Percentiles rank a stretch among this genome's conserved stretches.
phyloP scores from a whole-genome alignment of 2,888 invertebrate genomes.

The Ectemnius lituratus region DNA sequence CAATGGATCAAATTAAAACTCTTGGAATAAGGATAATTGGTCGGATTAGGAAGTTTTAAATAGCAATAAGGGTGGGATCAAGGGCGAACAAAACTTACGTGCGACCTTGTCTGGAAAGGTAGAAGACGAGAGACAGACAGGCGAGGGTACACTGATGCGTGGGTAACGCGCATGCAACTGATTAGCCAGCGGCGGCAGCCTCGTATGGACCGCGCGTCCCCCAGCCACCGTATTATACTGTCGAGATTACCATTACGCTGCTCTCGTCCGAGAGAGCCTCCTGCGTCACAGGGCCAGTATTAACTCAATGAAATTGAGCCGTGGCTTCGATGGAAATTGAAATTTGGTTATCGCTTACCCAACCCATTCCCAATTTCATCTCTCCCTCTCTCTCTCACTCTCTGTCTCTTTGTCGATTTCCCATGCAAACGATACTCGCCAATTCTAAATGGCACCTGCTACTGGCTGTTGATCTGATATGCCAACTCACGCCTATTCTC shows the following conservation, averaged over 20 bases:
- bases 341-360: background rate
- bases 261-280: background rate
- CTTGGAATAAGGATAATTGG: too few species aligned
- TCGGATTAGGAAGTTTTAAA: too few species aligned
- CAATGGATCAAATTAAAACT: too few species aligned
- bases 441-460: too few species aligned
- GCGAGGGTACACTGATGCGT: conserved; percentile 9
- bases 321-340: background rate
- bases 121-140: conserved; percentile 1
- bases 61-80: too few species aligned
- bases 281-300: conserved; percentile 8
- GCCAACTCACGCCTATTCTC: too few species aligned
- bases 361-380: too few species aligned
- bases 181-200: conserved; percentile 35
- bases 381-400: too few species aligned
- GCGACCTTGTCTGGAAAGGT: conserved; percentile 16
- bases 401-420: too few species aligned
- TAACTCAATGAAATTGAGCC: conserved; percentile 28
- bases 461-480: too few species aligned
- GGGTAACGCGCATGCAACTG: conserved; percentile 25
- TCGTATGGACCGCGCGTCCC: conserved; percentile 26
- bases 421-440: too few species aligned
- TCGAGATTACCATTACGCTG: conserved; percentile 24
- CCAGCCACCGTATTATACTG: conserved; percentile 23
- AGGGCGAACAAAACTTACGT: conserved; percentile 4